A percentile compares a stretch with the other conserved stretches of the same genome.
Evolutionary conservation across 2,888 invertebrate genomes (phyloP).

Genomic region (Salticus scenicus): DNA sequence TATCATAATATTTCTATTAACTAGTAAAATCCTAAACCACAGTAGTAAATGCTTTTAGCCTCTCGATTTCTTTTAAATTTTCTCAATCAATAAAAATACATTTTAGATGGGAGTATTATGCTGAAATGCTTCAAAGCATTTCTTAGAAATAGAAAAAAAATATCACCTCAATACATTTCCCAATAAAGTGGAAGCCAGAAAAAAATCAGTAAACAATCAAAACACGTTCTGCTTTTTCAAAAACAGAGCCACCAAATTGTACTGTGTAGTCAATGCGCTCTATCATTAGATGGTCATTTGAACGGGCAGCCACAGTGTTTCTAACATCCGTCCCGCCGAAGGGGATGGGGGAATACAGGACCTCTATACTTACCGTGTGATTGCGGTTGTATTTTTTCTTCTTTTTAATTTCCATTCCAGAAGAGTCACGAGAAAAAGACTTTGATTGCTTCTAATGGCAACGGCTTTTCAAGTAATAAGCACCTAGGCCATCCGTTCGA

Average conservation of each 20-base stretch:
- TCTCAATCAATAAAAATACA: no score
- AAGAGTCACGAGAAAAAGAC: conserved; percentile 65
- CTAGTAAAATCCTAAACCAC: no score
- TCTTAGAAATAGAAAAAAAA: no score
- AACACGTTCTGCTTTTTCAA: neutral
- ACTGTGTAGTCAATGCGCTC: neutral
- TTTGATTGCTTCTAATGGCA: conserved; percentile 67
- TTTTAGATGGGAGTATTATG: no score
- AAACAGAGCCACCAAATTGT: neutral
- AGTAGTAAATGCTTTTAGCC: no score
- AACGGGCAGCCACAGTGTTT: neutral
- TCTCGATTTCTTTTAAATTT: no score
- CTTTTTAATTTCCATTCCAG: conserved; percentile 47
- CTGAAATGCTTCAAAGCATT: no score
- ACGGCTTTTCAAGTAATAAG: conserved; percentile 64
- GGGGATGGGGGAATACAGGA: neutral
- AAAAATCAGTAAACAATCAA: neutral
- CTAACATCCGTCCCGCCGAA: conserved; percentile 34
- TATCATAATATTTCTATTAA: no score
- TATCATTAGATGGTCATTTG: conserved; percentile 51
- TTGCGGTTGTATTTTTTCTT: conserved; percentile 43
- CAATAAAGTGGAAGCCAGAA: neutral
- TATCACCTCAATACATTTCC: no score
- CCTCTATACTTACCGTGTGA: conserved; percentile 54
- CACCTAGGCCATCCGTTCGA: conserved; percentile 62